Conservation (phyloP, 2,113 vertebrate genomes). For the Tyto alba region DNA sequence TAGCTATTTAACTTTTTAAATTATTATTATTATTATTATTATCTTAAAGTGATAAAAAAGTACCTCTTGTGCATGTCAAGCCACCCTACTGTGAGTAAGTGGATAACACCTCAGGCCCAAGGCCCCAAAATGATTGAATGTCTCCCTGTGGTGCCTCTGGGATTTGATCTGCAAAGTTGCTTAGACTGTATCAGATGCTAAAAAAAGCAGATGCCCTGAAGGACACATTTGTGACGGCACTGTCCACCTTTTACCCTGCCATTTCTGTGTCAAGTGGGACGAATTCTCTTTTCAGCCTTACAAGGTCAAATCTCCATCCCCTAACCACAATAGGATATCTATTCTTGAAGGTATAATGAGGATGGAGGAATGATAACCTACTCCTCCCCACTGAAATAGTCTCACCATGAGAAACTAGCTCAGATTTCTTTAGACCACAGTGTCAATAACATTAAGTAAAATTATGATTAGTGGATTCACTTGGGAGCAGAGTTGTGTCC, state of each 20-base stretch:
- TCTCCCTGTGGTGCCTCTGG: background rate
- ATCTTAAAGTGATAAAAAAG: background rate
- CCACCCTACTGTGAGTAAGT: background rate
- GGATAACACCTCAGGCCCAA: background rate
- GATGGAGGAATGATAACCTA: background rate
- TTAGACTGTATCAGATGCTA: background rate
- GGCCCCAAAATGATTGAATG: background rate
- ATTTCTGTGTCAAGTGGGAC: background rate
- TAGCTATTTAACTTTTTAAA: background rate
- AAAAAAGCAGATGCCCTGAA: background rate
- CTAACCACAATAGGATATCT: background rate
- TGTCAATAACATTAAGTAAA: background rate
- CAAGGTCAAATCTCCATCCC: background rate
- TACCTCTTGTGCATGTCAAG: background rate
- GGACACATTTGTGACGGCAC: background rate
- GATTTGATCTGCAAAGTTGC: background rate
- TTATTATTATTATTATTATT: background rate
- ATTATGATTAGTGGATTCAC: background rate
- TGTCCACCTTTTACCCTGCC: background rate
- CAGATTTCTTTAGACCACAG: background rate
- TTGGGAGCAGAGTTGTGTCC: background rate
- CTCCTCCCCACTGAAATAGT: background rate
- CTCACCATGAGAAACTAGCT: background rate
- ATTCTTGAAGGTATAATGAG: background rate
- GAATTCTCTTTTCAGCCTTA: background rate